Evolutionary conservation across 2,888 invertebrate species (phyloP).

Genomic region (Hirtodrosophila confusa): DNA sequence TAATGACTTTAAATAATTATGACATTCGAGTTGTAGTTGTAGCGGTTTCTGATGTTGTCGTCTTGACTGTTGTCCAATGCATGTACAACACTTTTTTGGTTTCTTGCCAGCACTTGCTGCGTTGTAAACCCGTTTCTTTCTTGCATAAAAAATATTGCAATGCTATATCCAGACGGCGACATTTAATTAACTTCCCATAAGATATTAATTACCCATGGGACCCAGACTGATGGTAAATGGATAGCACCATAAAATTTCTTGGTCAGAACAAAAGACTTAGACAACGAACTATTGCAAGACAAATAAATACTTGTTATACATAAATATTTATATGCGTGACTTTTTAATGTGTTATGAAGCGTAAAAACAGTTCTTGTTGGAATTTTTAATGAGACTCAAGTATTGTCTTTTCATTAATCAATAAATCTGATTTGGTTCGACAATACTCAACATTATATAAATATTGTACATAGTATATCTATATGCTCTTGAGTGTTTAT

Average conservation of each 20-base stretch:
- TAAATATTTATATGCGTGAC: background rate
- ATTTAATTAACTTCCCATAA: constrained; percentile 74
- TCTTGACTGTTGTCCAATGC: constrained; percentile 26
- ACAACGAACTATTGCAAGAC: constrained; percentile 21
- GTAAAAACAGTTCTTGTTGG: no score
- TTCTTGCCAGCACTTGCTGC: constrained; percentile 52
- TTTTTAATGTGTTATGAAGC: no score
- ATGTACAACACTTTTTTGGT: constrained; percentile 69
- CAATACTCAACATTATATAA: no score
- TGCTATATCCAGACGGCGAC: constrained; percentile 35
- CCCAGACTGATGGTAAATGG: constrained; percentile 18
- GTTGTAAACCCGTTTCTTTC: constrained; percentile 58
- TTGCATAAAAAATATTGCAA: constrained; percentile 42
- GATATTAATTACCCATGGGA: constrained; percentile 68
- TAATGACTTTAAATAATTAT: constrained; percentile 73
- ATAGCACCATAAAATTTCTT: constrained; percentile 19
- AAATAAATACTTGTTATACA: no score
- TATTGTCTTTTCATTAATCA: no score
- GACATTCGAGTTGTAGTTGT: constrained; percentile 54
- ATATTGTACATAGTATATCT: no score
- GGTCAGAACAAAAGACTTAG: constrained; percentile 40
- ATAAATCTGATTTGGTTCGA: no score
- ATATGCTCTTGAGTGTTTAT: no score
- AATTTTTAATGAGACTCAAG: no score
- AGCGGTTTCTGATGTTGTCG: constrained; percentile 12